A percentile compares a stretch with the other conserved stretches of the same genome.
Evolutionary conservation across 2,113 vertebrate genomes (phyloP).

Genomic region (Diphyllodes magnificus): DNA sequence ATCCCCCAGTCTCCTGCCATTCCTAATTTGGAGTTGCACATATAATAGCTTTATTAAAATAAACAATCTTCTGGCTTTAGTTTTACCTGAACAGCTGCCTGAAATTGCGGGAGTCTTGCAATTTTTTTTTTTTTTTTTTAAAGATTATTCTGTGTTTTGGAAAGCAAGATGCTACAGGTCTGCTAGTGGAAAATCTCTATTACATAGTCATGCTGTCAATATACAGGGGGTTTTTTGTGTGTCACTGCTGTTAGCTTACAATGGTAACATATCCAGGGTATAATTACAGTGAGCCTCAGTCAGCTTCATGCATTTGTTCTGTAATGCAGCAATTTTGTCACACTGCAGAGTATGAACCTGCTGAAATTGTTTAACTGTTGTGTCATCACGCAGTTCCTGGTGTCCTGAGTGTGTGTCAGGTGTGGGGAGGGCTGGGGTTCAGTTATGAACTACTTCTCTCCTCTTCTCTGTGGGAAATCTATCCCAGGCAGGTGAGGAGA

Average conservation of each 20-base stretch:
- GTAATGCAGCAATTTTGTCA: not conserved
- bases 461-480: not conserved
- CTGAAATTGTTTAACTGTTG: not conserved
- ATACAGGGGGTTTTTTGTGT: not conserved
- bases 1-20: constrained; percentile 54
- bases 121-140: not conserved
- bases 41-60: constrained; percentile 72
- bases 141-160: not conserved
- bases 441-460: not conserved
- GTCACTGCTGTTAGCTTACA: not conserved
- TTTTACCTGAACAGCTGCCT: constrained; percentile 67
- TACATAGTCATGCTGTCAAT: not conserved
- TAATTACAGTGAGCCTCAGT: constrained; percentile 4
- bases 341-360: not conserved
- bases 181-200: not conserved
- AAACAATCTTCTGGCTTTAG: constrained; percentile 61
- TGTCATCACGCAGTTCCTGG: not conserved
- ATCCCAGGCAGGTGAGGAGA: not conserved
- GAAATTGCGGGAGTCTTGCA: constrained; percentile 19
- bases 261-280: not conserved
- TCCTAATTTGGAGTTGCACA: constrained; percentile 55
- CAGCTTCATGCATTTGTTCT: not conserved
- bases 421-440: not conserved
- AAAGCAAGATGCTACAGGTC: not conserved
- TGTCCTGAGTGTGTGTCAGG: not conserved